These are phyloP conservation scores for Diadophis punctatus DNA, from an alignment of 2,113 vertebrate genomes.

Conservation along the genomic window DNA sequence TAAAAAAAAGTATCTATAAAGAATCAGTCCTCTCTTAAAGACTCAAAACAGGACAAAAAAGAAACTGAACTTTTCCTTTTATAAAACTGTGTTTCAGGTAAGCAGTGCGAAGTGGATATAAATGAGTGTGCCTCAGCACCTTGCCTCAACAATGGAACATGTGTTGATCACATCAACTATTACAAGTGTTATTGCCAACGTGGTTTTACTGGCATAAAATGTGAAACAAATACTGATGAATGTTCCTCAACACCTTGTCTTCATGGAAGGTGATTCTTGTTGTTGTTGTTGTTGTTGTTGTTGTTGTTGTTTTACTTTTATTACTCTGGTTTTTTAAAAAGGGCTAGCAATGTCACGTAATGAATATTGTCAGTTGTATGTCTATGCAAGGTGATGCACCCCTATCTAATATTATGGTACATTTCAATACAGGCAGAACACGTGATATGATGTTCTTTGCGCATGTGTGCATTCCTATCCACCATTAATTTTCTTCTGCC, in stretches of 20 bases:
- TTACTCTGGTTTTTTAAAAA: slow-evolving; percentile 31
- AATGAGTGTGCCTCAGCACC: slow-evolving; percentile 74
- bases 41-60: background rate
- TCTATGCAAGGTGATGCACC: too few relatives aligned
- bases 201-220: slow-evolving; percentile 71
- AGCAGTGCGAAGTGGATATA: slow-evolving; percentile 69
- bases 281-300: background rate
- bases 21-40: background rate
- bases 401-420: too few relatives aligned
- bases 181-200: slow-evolving; percentile 72
- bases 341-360: slow-evolving; percentile 42
- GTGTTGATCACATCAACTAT: slow-evolving; percentile 66
- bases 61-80: background rate
- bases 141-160: slow-evolving; percentile 73
- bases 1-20: too few relatives aligned
- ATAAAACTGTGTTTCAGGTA: slow-evolving; percentile 59
- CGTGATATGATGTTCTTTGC: too few relatives aligned
- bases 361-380: too few relatives aligned
- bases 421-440: too few relatives aligned
- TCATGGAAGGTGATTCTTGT: slow-evolving; percentile 75
- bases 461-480: too few relatives aligned
- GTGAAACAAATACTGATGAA: slow-evolving; percentile 75
- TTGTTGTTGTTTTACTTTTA: slow-evolving; percentile 49
- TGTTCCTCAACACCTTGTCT: slow-evolving; percentile 78
- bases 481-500: too few relatives aligned